Base-by-base conservation (phyloP, 2,797 vertebrate species). In the Lophura swinhoii region DNA sequence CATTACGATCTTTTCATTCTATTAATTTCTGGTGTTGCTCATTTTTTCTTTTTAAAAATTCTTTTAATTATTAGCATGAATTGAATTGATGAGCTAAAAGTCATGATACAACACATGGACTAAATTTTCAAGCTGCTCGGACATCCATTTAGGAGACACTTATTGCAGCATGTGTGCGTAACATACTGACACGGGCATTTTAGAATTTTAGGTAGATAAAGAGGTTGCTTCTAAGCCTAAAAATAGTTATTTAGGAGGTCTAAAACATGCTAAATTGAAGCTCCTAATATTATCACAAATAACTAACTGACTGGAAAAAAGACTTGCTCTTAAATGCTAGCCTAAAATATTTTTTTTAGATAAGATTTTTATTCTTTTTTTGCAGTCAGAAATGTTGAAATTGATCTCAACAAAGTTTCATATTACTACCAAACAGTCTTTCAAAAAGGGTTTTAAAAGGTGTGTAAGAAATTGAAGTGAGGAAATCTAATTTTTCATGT, bases 271-370 rank as follows among this genome's bases (percentile, higher is more conserved):
- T 64, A 55, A 78, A 73, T 1, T 26, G 11, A 62, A 58, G 28
- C 4, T 74, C 69, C 9, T 37, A 31, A 22, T 51, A 17, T 23
- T 46, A 71, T 48, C n/a, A 67, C 28, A 75, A 49, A 46, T 66
- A 66, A 66, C 10, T 80, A 89, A 41, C 31, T 55, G 44, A 58
- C 18, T 35, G 9, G 20, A 77, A 69, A 94, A 94, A 87, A 5
- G 12, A 33, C 43, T 77, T 44, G 1, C 20, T 82, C 14, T 49
- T 29, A 74, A 58, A 71, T 72, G 33, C 8, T 37, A 90, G 11
- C 9, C 29, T 43, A 55, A 71, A 62, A 68, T 73, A 59, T 29
- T 48, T 21, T 21, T 41, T 66, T n/a, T 46, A 23, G 53, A 72
- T 87, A 84, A 58, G 1, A 20, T 29, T 17, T 83, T 78, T 43